Evolutionary conservation across 2,888 invertebrate genomes (phyloP).

Genomic region (Dyspetes luteomarginatus): DNA sequence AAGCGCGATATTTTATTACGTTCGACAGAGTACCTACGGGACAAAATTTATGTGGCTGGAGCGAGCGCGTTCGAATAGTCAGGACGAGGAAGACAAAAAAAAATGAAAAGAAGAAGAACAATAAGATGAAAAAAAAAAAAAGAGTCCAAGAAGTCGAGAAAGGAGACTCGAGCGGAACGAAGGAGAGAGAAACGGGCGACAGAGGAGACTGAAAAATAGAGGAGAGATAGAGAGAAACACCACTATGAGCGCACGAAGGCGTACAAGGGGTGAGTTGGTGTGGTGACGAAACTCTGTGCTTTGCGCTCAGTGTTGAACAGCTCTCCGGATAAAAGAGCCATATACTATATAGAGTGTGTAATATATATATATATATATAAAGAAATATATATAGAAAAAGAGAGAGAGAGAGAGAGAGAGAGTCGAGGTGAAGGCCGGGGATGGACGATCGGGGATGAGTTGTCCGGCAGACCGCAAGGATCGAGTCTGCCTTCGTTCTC

Average conservation of each 20-base stretch:
- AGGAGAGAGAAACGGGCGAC: slow-evolving; percentile 67
- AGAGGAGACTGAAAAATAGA: slow-evolving; percentile 52
- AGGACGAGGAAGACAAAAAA: slow-evolving; percentile 66
- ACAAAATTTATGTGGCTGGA: slow-evolving; percentile 78
- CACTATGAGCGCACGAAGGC: slow-evolving; percentile 34
- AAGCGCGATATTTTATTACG: slow-evolving; percentile 79
- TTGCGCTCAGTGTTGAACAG: slow-evolving; percentile 40
- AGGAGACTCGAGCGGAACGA: slow-evolving; percentile 51
- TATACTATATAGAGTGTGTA: background rate
- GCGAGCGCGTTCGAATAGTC: slow-evolving; percentile 58
- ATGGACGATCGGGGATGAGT: slow-evolving; percentile 50
- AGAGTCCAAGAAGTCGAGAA: slow-evolving; percentile 64
- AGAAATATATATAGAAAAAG: slow-evolving; percentile 56
- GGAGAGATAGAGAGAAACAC: slow-evolving; percentile 38
- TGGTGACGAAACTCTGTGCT: slow-evolving; percentile 55
- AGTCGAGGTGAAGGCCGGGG: slow-evolving; percentile 51
- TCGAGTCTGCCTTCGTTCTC: slow-evolving; percentile 64
- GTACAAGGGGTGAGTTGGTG: slow-evolving; percentile 50
- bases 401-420: slow-evolving; percentile 62
- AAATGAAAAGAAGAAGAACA: slow-evolving; percentile 18
- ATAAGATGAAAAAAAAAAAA: too few relatives aligned
- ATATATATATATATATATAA: slow-evolving; percentile 45
- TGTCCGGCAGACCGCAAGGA: slow-evolving; percentile 41
- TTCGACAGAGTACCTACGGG: slow-evolving; percentile 77
- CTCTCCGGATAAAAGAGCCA: slow-evolving; percentile 48